A percentile compares a stretch with the other conserved stretches of the same genome.
phyloP scores from a whole-genome alignment of 2,888 invertebrate species.

The Sympetrum striolatum region DNA sequence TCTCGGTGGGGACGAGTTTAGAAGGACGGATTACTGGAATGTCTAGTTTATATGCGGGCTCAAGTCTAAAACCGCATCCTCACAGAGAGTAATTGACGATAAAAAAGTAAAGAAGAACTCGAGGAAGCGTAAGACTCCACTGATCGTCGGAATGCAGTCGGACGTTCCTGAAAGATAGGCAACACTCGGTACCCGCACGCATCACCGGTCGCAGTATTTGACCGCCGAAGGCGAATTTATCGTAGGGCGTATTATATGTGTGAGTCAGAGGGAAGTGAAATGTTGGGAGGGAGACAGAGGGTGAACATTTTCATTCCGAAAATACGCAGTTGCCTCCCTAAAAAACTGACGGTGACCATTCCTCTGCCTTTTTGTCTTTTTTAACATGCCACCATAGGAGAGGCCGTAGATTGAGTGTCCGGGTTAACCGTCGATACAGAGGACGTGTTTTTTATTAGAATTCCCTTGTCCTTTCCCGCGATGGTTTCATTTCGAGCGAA shows the following conservation, averaged over 20 bases:
- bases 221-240: not conserved
- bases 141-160: not conserved
- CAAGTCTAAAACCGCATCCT: too few relatives aligned
- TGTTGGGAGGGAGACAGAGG: not conserved
- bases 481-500: not conserved
- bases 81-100: not conserved
- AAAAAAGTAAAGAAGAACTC: not conserved
- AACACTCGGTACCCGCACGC: not conserved
- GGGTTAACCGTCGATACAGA: not conserved
- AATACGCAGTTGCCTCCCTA: not conserved
- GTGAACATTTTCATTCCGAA: not conserved
- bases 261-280: not conserved
- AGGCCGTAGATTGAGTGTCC: not conserved
- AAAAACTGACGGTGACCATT: not conserved
- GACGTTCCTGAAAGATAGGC: not conserved
- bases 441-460: not conserved
- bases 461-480: not conserved
- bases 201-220: not conserved
- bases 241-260: not conserved
- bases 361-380: not conserved
- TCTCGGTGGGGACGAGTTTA: too few relatives aligned
- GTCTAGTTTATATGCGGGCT: too few relatives aligned
- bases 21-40: too few relatives aligned
- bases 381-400: not conserved
- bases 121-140: not conserved